Percentiles rank a stretch among this genome's conserved stretches.
phyloP scores from a whole-genome alignment of 2,888 invertebrate species.

The Ormia ochracea region DNA sequence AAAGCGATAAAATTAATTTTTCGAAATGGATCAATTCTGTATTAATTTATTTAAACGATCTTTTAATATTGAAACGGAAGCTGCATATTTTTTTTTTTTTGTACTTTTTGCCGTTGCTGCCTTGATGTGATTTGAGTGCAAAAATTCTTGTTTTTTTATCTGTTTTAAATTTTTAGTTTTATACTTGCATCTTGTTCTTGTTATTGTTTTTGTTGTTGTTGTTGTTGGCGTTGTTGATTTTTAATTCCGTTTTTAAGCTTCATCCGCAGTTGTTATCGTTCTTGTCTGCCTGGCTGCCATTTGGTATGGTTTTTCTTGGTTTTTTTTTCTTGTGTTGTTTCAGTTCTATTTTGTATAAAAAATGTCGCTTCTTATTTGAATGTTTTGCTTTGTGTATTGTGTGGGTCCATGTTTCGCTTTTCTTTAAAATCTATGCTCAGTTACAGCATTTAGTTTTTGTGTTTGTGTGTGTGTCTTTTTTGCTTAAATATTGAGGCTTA shows the following conservation, averaged over 20 bases:
- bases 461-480: neutral
- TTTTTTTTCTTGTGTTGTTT: slow-evolving; percentile 17
- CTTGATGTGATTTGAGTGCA: slow-evolving; percentile 27
- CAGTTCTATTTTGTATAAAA: slow-evolving; percentile 30
- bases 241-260: slow-evolving; percentile 50
- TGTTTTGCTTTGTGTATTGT: slow-evolving; percentile 17
- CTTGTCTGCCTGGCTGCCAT: slow-evolving; percentile 14
- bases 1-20: slow-evolving; percentile 3
- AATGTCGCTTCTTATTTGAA: slow-evolving; percentile 27
- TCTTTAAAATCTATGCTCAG: slow-evolving; percentile 3
- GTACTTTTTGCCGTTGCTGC: neutral
- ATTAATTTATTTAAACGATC: neutral
- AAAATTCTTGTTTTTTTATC: slow-evolving; percentile 4
- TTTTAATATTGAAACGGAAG: slow-evolving; percentile 48
- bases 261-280: slow-evolving; percentile 6
- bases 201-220: neutral
- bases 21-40: slow-evolving; percentile 15
- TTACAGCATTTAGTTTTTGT: neutral
- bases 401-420: slow-evolving; percentile 20
- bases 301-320: neutral
- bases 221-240: slow-evolving; percentile 9
- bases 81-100: slow-evolving; percentile 10
- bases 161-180: neutral
- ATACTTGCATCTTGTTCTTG: neutral
- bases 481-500: slow-evolving; percentile 4